These are phyloP conservation scores for Solea solea DNA, from an alignment of 2,113 vertebrate species.

Conservation along the genomic window DNA sequence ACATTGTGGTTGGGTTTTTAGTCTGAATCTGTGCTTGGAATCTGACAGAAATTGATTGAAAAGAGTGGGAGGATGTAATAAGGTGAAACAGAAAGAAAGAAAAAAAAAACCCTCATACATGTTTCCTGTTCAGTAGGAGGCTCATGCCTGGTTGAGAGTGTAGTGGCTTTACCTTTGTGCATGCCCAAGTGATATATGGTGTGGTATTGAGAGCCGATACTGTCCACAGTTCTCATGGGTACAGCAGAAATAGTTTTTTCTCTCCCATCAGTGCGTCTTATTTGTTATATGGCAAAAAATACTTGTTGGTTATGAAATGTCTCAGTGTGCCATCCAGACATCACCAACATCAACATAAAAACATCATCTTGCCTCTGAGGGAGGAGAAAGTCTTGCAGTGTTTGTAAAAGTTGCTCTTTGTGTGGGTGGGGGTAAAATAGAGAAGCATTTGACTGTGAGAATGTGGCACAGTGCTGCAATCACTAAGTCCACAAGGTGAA, in stretches of 20 bases:
- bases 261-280: not conserved
- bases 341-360: not conserved
- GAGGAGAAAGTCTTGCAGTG: constrained; percentile 32
- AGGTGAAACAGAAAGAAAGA: constrained; percentile 20
- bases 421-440: constrained; percentile 49
- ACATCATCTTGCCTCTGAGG: not conserved
- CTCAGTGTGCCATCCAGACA: not conserved
- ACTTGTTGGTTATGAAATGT: not conserved
- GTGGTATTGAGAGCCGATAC: constrained; percentile 16
- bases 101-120: constrained; percentile 15
- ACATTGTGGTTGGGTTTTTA: not conserved
- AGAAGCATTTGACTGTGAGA: constrained; percentile 73
- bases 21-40: constrained; percentile 52
- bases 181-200: constrained; percentile 3
- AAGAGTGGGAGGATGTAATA: constrained; percentile 41
- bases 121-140: constrained; percentile 69
- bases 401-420: constrained; percentile 23
- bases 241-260: not conserved
- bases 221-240: constrained; percentile 39
- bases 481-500: constrained; percentile 40
- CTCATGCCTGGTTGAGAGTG: constrained; percentile 13
- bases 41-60: constrained; percentile 51
- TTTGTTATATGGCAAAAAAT: not conserved
- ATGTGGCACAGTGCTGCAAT: constrained; percentile 58
- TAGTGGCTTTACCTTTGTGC: constrained; percentile 41